These are phyloP conservation scores for Sakesphorus luctuosus DNA, from an alignment of 2,113 vertebrate species.

Conservation along the genomic window DNA sequence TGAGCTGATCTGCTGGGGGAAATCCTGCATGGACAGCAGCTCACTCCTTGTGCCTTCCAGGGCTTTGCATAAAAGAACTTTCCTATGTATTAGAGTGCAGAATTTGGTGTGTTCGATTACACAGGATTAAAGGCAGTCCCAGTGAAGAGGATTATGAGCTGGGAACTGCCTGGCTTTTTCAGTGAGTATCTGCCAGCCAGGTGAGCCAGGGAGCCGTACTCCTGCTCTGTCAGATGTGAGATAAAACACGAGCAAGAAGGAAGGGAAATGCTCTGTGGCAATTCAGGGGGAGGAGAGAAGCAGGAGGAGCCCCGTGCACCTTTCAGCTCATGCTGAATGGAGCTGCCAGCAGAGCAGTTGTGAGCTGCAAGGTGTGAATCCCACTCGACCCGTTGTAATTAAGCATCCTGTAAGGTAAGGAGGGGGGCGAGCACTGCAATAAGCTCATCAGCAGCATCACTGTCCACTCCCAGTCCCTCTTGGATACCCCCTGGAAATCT, in stretches of 20 bases:
- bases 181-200: neutral
- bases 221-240: neutral
- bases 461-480: neutral
- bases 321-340: neutral
- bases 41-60: neutral
- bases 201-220: neutral
- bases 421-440: neutral
- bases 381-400: neutral
- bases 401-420: neutral
- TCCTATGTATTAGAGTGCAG: rapidly evolving
- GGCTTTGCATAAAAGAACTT: neutral
- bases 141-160: neutral
- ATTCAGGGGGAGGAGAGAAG: neutral
- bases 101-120: neutral
- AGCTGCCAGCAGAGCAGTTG: neutral
- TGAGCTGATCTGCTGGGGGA: neutral
- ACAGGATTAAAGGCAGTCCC: neutral
- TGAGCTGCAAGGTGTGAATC: neutral
- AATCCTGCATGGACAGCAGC: neutral
- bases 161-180: neutral
- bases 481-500: neutral
- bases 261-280: neutral
- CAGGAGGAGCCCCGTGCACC: neutral
- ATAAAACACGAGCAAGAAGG: neutral
- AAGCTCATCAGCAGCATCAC: neutral